Base-by-base conservation (phyloP, 2,888 invertebrate species). In the Xanthostigma xanthostigma region DNA sequence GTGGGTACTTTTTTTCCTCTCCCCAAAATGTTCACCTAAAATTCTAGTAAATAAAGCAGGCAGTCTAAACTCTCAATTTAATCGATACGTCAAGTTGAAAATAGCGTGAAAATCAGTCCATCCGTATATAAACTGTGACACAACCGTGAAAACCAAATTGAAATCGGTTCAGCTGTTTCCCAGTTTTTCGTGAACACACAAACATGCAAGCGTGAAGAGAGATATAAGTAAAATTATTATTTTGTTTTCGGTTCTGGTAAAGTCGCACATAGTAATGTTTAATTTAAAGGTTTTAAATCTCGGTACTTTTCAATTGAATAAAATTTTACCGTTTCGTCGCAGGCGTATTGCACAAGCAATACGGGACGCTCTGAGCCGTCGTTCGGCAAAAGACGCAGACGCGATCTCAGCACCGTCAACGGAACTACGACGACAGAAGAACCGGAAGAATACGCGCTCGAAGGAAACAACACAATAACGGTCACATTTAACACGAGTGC, bases 291-390 rank as follows among this genome's bases (percentile, higher is more conserved):
- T 27, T 27, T 27, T 27, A 27, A 27, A 27, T 6, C 6, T 27
- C 27, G 27, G 27, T 6, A 3, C 6, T 27, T 27, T 6, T 27
- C 27, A 27, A 27, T 27, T 45, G 10, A 36, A 63, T 65, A 62
- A 65, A 62, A 64, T 55, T 56, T 49, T 48, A 41, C 45, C 53
- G 54, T 50, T 52, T 49, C 17, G 46, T 54, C 53, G 9, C 60
- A 78, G 78, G 90, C 90, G 9, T 89, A 88, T 59, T 91, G 91
- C 60, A 83, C 83, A 33, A 79, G 83, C 34, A 81, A 83, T 36
- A 76, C 82, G 4, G 88, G 90, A 36, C 73, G 90, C 50, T 80
- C 79, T 51, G 89, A 89, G 58, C 84, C 85, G 0, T 90, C 89
- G 0, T 87, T 86, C 59, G 90, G 89, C 1, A 73, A 83, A 53